Evolutionary conservation across 2,888 invertebrate genomes (phyloP), one percentile per base, ranked within the genome.

Genomic region (Dioctria linearis): DNA sequence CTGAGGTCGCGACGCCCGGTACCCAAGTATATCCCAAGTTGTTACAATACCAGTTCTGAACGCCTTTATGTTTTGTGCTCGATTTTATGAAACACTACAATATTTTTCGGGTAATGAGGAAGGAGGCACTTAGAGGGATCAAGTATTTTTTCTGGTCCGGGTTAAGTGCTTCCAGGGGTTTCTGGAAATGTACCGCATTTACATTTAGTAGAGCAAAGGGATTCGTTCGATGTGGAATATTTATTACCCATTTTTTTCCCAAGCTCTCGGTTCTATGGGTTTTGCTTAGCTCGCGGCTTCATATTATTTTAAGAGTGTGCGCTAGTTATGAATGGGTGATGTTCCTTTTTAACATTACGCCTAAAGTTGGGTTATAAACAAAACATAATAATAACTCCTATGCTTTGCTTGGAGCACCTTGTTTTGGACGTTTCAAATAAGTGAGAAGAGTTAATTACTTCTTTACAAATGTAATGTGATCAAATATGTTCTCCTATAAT

Each of bases 151-250:
- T 71, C 5, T n/a, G 3, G n/a, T 54, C 40, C 42, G 59, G 46
- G 61, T 59, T 75, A 75, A 75, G 59, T 75, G 37, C 25, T 42
- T 54, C 37, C 49, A 49, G 75, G 61, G 43, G 39, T 43, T 75
- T 40, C 65, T 25, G 65, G 65, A 39, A 65, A 65, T 65, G 39
- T 40, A 40, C 37, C 39, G 8, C 4, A 65, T 11, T 65, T 5
- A 57, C 57, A 57, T 57, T 57, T 57, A 57, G 39, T 65, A 40
- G 39, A 65, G 42, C 65, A 39, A 65, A n/a, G 65, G 40, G 65
- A 40, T 65, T 40, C 40, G 8, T 65, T 65, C 40, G 9, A 40
- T 40, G 65, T 8, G 37, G 65, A 65, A 65, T 40, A 65, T 65
- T 65, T 65, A 65, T 65, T 65, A 39, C 40, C 39, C 46, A 1